phyloP scores from a whole-genome alignment of 2,888 invertebrate genomes.

The Monochamus alternatus region DNA sequence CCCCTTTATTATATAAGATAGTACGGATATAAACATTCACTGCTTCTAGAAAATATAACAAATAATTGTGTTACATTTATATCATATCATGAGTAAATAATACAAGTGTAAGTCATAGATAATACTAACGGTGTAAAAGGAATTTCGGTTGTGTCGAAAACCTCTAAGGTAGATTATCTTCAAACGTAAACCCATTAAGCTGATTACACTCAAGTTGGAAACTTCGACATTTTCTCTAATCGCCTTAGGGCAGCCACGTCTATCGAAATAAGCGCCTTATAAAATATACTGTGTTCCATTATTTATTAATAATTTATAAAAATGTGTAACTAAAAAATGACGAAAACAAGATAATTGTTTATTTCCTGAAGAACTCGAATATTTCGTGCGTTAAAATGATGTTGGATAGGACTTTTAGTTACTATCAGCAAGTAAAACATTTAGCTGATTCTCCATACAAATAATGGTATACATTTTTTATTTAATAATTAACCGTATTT shows the following conservation, averaged over 20 bases:
- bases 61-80: too few species aligned
- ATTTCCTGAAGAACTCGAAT: neutral
- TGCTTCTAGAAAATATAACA: too few species aligned
- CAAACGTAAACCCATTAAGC: constrained; percentile 42
- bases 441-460: too few species aligned
- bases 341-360: neutral
- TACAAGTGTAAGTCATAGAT: neutral
- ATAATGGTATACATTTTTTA: too few species aligned
- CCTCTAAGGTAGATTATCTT: constrained; percentile 10
- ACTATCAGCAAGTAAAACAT: too few species aligned
- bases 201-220: constrained; percentile 42
- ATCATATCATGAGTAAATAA: too few species aligned
- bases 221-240: constrained; percentile 40
- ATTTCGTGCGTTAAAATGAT: too few species aligned
- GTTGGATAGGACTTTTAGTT: too few species aligned
- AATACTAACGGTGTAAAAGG: neutral
- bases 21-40: neutral
- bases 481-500: too few species aligned
- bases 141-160: constrained; percentile 2
- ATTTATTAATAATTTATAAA: constrained; percentile 2
- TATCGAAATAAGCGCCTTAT: neutral
- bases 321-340: neutral
- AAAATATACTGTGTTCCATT: constrained; percentile 1
- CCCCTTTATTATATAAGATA: too few species aligned
- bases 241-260: constrained; percentile 32